phyloP scores from a whole-genome alignment of 2,797 vertebrate genomes.

The Bovichtus variegatus region DNA sequence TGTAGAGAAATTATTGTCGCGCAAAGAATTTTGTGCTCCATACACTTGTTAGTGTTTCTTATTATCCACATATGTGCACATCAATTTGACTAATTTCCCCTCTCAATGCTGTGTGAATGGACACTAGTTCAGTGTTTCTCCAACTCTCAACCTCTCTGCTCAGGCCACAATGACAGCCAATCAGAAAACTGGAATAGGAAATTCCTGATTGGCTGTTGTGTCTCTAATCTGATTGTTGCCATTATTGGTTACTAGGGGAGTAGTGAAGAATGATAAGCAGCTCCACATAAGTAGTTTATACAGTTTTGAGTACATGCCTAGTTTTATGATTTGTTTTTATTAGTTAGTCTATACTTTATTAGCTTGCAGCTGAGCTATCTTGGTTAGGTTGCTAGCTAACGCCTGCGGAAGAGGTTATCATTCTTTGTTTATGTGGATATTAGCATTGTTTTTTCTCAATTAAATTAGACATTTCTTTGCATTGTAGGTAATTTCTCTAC shows the following conservation, averaged over 20 bases:
- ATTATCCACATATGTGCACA: not conserved
- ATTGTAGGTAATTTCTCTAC: not conserved
- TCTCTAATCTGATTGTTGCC: not conserved
- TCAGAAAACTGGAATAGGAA: not conserved
- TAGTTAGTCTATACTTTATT: not conserved
- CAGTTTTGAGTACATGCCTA: not conserved
- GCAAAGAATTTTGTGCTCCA: not conserved
- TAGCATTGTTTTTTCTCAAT: not conserved
- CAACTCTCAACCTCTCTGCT: not conserved
- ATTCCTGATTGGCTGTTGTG: constrained; percentile 4
- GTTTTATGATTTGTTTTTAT: not conserved
- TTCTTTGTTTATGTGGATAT: not conserved
- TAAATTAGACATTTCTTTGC: not conserved
- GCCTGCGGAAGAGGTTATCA: not conserved
- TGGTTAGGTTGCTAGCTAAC: not conserved
- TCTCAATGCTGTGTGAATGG: not conserved
- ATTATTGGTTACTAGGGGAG: not conserved
- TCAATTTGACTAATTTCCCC: constrained; percentile 1
- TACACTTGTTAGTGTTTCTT: not conserved
- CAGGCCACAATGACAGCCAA: not conserved
- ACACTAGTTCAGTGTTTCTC: not conserved
- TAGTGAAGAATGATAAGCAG: not conserved
- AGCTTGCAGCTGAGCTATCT: not conserved
- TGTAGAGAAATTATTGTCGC: not conserved
- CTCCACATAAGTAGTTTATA: not conserved